phyloP scores from a whole-genome alignment of 2,113 vertebrate species.

The Zapus hudsonius region DNA sequence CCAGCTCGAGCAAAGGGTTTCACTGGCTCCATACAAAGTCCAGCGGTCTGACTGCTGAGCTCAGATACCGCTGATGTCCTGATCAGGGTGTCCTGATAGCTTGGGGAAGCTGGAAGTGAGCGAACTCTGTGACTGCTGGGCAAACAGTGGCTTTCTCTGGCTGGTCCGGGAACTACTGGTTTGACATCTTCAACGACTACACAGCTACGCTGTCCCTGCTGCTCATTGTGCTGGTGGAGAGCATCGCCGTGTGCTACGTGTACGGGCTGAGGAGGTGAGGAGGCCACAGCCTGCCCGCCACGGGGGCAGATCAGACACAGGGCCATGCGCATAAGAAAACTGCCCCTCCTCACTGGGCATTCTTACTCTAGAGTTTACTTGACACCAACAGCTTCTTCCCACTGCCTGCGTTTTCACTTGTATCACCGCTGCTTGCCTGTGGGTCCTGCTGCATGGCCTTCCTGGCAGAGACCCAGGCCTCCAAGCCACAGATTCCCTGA shows the following conservation, averaged over 20 bases:
- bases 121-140: no score
- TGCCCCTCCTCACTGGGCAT: rapidly evolving
- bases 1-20: neutral
- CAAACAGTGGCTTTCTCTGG: neutral
- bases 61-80: neutral
- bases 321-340: neutral
- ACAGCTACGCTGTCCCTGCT: constrained; percentile 92
- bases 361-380: neutral
- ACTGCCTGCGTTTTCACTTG: neutral
- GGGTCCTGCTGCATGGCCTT: neutral
- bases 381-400: neutral
- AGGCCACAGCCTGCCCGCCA: constrained; percentile 34
- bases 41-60: neutral
- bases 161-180: constrained; percentile 93
- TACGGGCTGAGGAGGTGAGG: constrained; percentile 93
- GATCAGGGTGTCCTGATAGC: neutral
- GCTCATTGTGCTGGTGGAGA: constrained; percentile 93
- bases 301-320: neutral
- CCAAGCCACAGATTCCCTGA: neutral
- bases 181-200: constrained; percentile 96
- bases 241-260: constrained; percentile 90
- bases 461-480: neutral
- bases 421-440: neutral
- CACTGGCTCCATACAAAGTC: neutral
- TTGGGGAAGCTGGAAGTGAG: neutral